Base-by-base conservation (phyloP, 2,113 vertebrate species). In the Nycticryphes semicollaris region DNA sequence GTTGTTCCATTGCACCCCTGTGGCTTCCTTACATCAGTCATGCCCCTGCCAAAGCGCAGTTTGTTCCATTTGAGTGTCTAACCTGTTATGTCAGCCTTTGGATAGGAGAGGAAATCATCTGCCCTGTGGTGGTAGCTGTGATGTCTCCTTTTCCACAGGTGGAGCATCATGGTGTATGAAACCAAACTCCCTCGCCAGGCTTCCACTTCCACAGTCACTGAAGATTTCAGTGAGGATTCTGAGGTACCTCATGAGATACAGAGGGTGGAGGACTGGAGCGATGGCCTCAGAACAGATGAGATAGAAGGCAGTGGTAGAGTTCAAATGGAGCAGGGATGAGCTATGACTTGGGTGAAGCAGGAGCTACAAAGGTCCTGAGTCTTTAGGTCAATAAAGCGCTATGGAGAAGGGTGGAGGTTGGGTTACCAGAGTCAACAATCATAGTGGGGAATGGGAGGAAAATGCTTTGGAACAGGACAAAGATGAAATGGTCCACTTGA, bases 111-210 rank as follows among this genome's bases (percentile, higher is more conserved):
- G 20, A 72, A 43, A 43, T n/a, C 3, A 8, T 78, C 39, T 91
- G 30, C 57, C 43, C 48, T 78, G 27, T 35, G 75, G 28, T 94
- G 79, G 96, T n/a, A 72, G 56, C 25, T 90, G 1, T 79, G 60
- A 30, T 74, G 31, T 35, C 75, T 81, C 24, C 62, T 93, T 92
- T 88, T 91, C 78, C 74, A 83, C 86, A 99, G 99, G 94, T 99
- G 99, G 99, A 99, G 99, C 69, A 99, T 99, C 91, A 99, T 99
- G 99, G 99, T 99, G 14, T 99, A 99, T 6, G 99, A 99, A 98
- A 99, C 99, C 56, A 99, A 99, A 97, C 98, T 99, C 57, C 99
- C 99, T 56, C 98, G 98, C 80, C 99, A 98, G 96, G 97, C 98
- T 67, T 99, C 99, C 10, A 95, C 98, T 35, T 99, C 98, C 77